A percentile compares a stretch with the other conserved stretches of the same genome.
phyloP scores from a whole-genome alignment of 2,113 vertebrate genomes.

The Chinchilla lanigera region DNA sequence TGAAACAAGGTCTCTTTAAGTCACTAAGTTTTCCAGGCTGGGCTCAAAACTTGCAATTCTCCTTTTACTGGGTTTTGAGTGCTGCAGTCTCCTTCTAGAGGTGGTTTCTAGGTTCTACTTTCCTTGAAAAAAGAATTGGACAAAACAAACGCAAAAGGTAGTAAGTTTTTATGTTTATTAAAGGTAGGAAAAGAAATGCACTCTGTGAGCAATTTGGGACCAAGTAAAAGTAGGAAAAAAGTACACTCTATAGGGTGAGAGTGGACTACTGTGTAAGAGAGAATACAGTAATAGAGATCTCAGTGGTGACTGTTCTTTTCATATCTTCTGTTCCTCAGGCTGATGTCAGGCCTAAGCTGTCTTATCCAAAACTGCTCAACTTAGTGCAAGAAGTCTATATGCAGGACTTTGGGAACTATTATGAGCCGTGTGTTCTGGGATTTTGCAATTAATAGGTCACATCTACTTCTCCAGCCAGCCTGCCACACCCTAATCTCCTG shows the following conservation, averaged over 20 bases:
- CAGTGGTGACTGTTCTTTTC: background rate
- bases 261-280: background rate
- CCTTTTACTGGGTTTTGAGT: background rate
- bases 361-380: background rate
- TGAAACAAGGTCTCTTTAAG: background rate
- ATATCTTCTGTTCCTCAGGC: background rate
- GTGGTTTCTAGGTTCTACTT: background rate
- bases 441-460: background rate
- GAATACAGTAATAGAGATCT: background rate
- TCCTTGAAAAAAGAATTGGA: background rate
- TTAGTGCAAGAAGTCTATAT: background rate
- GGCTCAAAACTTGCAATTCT: background rate
- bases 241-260: background rate
- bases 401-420: background rate
- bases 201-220: background rate
- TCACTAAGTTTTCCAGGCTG: background rate
- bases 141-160: background rate
- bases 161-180: background rate
- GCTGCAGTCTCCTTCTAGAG: background rate
- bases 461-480: background rate
- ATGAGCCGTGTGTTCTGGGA: background rate
- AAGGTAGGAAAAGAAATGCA: background rate
- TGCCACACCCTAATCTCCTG: background rate
- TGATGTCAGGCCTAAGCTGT: background rate
- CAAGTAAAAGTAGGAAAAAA: background rate